Conservation (phyloP, 2,888 invertebrate species). For the Nomada flava region DNA sequence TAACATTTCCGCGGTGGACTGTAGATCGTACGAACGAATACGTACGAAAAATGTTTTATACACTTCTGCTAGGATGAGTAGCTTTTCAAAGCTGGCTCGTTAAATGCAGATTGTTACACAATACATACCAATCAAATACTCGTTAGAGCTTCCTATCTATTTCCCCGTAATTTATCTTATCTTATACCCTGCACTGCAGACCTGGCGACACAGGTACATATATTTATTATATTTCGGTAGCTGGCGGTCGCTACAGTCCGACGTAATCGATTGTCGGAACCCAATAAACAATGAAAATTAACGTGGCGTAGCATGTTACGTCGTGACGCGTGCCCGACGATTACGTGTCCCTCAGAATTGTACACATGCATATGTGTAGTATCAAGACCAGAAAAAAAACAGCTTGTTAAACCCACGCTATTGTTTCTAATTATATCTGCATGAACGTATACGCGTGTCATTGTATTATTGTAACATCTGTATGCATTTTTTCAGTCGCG, state of each 20-base stretch:
- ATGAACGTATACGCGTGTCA: not conserved
- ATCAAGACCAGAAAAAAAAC: not conserved
- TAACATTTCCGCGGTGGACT: too few relatives aligned
- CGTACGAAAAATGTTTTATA: too few relatives aligned
- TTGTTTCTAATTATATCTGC: conserved; percentile 4
- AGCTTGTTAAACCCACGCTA: not conserved
- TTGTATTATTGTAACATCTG: too few relatives aligned
- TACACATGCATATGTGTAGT: not conserved
- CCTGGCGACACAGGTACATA: not conserved
- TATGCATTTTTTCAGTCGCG: conserved; percentile 84
- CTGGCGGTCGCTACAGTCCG: not conserved
- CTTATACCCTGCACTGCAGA: conserved; percentile 6
- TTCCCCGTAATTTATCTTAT: conserved; percentile 13
- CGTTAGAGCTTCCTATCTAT: too few relatives aligned
- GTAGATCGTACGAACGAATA: too few relatives aligned
- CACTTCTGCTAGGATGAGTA: too few relatives aligned
- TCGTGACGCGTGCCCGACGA: not conserved
- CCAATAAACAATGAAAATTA: not conserved
- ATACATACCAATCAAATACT: conserved; percentile 29
- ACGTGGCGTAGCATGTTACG: not conserved
- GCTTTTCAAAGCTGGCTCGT: not conserved
- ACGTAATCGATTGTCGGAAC: not conserved
- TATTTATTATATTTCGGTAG: not conserved
- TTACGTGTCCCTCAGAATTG: conserved; percentile 1
- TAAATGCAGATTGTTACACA: conserved; percentile 2